Base-by-base conservation (phyloP, 1,140 invertebrate genomes). In the Lordiphosa mommai region DNA sequence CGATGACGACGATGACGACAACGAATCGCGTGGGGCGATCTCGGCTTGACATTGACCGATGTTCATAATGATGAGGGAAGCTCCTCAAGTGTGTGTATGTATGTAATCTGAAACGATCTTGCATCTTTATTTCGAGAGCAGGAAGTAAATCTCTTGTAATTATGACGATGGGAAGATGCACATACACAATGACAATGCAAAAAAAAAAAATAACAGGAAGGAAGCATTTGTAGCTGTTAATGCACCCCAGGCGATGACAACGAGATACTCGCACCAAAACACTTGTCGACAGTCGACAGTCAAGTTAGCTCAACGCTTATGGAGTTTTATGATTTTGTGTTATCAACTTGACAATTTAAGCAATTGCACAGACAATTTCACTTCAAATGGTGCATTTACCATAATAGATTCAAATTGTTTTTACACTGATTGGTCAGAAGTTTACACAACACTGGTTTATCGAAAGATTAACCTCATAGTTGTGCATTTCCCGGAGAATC, bases 101-200 rank as follows among this genome's bases (percentile, higher is more conserved):
- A 4, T 47, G 60, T 51, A 63, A 63, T 34, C 60, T 23, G 60
- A 63, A 58, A 50, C 47, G 29, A 47, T 59, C 53, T 14, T 14
- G 36, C 43, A 46, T 27, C 17, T 46, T 13, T 6, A 30, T 4
- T 16, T 38, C 3, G 13, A 12, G 12, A 36, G 41, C 41, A 65
- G 72, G 72, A 76, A 76, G 72, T 77, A 63, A 61, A 67, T 51
- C 52, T 49, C 30, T 65, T 69, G 77, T 76, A 76, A 71, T 76
- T 67, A 67, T 67, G 61, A 77, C 66, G 61, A 65, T 74, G 52
- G 13, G 36, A 14, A 12, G 36, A 38, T 16, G 36, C 13, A 2
- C 9, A 8, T 4, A 14, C 56, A 14, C 56, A 61, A 49, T 40
- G 56, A 61, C 43, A 40, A 34, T 49, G 43, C 6, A 16, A 49